A percentile compares a stretch with the other conserved stretches of the same genome.
These are phyloP conservation scores for Troides oblongomaculatus DNA, from an alignment of 2,888 invertebrate genomes.

Conservation along the genomic window DNA sequence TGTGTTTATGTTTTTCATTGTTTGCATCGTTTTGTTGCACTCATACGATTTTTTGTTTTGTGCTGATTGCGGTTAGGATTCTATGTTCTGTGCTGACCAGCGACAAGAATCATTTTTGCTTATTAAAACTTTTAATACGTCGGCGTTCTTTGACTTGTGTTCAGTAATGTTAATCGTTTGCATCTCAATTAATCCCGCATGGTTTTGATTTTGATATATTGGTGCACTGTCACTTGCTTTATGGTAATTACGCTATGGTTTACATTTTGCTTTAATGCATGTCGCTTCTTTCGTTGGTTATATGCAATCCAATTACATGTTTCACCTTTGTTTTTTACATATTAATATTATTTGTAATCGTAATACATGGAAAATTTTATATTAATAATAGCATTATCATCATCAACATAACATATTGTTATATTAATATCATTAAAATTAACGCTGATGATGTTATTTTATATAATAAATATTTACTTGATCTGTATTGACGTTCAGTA, in stretches of 20 bases:
- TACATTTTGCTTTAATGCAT: background rate
- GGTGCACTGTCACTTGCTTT: background rate
- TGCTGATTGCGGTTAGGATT: background rate
- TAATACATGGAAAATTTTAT: too few species aligned
- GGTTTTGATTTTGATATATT: background rate
- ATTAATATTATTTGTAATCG: background rate
- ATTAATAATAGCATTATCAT: background rate
- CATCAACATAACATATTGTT: background rate
- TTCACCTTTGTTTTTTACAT: background rate
- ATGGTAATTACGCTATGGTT: background rate
- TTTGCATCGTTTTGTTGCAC: background rate
- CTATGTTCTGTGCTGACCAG: too few species aligned
- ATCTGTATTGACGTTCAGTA: too few species aligned
- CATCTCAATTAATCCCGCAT: background rate
- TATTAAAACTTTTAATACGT: background rate
- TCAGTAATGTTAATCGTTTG: background rate
- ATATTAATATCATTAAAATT: background rate
- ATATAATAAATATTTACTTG: too few species aligned
- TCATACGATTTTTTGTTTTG: slow-evolving; percentile 23
- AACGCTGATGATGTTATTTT: background rate
- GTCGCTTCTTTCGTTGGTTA: background rate
- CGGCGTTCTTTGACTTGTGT: background rate
- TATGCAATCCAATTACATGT: background rate
- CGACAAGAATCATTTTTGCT: background rate
- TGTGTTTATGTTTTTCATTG: background rate